Evolutionary conservation across 2,797 vertebrate genomes (phyloP).

Genomic region (Coluber constrictor): DNA sequence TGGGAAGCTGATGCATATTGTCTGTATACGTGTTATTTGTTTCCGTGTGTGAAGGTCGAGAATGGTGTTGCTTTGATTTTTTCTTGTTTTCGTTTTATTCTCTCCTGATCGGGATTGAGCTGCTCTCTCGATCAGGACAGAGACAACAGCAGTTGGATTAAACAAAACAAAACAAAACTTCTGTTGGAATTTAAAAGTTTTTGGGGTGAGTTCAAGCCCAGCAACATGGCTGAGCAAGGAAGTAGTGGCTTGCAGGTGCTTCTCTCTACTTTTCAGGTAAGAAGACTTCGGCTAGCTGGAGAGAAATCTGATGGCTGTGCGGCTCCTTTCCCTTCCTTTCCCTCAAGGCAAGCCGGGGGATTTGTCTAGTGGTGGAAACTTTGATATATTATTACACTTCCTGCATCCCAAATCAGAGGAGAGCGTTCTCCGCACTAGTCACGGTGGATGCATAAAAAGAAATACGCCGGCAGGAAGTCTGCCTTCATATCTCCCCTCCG

Average conservation of each 20-base stretch:
- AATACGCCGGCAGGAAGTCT: neutral
- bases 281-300: conserved; percentile 51
- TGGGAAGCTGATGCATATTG: neutral
- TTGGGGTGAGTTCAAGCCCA: conserved; percentile 57
- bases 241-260: conserved; percentile 85
- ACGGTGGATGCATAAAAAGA: neutral
- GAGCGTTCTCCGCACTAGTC: neutral
- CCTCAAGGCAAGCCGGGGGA: too few relatives aligned
- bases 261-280: conserved; percentile 88
- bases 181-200: conserved; percentile 56
- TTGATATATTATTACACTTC: neutral
- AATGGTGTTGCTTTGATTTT: conserved; percentile 70
- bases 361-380: neutral
- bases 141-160: conserved; percentile 62
- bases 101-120: conserved; percentile 63
- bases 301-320: neutral
- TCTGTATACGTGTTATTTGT: conserved; percentile 59
- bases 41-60: conserved; percentile 71
- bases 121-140: conserved; percentile 58
- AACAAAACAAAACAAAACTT: conserved; percentile 31
- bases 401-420: neutral
- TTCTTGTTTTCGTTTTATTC: conserved; percentile 42
- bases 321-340: neutral
- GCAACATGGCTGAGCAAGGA: conserved; percentile 78
- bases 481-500: neutral